Base-by-base conservation (phyloP, 1,140 invertebrate genomes). In the Ladona fulva region DNA sequence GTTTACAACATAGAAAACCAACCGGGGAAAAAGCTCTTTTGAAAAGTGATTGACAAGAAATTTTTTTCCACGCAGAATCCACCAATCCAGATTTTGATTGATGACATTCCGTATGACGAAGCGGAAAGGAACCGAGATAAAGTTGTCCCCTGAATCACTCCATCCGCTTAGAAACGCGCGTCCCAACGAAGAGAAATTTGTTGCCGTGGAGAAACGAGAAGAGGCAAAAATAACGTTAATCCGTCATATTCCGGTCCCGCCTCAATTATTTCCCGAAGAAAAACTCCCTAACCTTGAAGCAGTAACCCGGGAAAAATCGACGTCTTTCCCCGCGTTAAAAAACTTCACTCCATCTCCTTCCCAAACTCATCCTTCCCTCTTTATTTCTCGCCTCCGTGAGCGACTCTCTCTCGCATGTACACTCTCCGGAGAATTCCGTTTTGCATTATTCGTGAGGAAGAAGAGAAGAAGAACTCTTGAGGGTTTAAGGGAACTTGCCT, bases 111-210 rank as follows among this genome's bases (percentile, higher is more conserved):
- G n/a, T 66, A 66, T 66, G 52, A 66, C 52, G 52, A 19, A 66
- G 52, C 52, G 52, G n/a, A 66, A 19, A 66, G 52, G 14, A 66
- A 66, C 52, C 52, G 52, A 66, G 52, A 66, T 66, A 66, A 66
- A 66, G 52, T 66, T 66, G 52, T 66, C 52, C 52, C 52, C 52
- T 66, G 52, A 66, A 66, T 66, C 52, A 66, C 52, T 66, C 52
- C 52, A 12, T 19, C 16, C 52, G 16, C 52, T 66, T 12, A 66
- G 44, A 52, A 52, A 19, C 44, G 19, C 10, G 44, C 44, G 10
- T 52, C 44, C 10, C 44, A 10, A 11, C 44, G 44, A 52, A 19
- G 52, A 19, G n/a, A 22, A 66, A 66, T 22, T 66, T 22, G 52
- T 66, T 66, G 14, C 52, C 16, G 5, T 6, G 44, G 19, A 19